phyloP scores from a whole-genome alignment of 2,888 invertebrate genomes.

The Arge pagana region DNA sequence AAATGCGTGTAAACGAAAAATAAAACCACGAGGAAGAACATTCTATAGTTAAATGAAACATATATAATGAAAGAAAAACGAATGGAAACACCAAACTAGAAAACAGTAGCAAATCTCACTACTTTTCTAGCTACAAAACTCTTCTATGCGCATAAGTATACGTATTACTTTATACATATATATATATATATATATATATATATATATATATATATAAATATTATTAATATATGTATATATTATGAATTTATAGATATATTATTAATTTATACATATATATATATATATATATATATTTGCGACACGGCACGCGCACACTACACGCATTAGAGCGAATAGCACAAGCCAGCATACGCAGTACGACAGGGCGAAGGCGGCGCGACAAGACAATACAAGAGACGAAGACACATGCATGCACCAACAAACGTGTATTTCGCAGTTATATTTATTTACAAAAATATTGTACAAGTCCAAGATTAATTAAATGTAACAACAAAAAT shows the following conservation, averaged over 20 bases:
- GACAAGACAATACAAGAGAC: slow-evolving; percentile 45
- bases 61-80: slow-evolving; percentile 25
- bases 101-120: no score
- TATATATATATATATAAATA: no score
- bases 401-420: slow-evolving; percentile 56
- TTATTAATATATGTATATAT: no score
- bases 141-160: no score
- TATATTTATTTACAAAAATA: slow-evolving; percentile 51
- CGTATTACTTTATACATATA: no score
- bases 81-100: slow-evolving; percentile 24
- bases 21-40: slow-evolving; percentile 24
- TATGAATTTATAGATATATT: no score
- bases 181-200: no score
- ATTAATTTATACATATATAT: no score
- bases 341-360: slow-evolving; percentile 22
- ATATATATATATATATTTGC: no score
- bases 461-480: slow-evolving; percentile 38
- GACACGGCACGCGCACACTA: no score
- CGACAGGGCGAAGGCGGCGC: slow-evolving; percentile 39
- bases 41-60: slow-evolving; percentile 26
- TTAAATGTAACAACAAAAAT: slow-evolving; percentile 15
- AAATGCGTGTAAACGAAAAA: slow-evolving; percentile 40
- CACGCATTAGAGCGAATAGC: no score
- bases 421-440: slow-evolving; percentile 34
- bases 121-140: no score